Conservation (phyloP, 37 sponge, comb jelly and placozoan species). For the Eunapius fragilis region DNA sequence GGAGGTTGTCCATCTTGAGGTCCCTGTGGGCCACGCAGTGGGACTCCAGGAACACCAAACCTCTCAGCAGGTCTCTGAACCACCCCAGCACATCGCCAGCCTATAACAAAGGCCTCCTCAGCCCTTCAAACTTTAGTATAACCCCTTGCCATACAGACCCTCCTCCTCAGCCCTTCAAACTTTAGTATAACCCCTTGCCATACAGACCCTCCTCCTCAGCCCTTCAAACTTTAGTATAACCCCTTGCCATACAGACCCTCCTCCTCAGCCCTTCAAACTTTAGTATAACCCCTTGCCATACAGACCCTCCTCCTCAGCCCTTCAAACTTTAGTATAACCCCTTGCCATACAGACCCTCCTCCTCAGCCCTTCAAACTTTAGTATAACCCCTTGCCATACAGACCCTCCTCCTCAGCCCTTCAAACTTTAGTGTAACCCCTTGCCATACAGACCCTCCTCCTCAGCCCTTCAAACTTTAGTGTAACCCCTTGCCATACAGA, state of each 20-base stretch:
- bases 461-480: not conserved
- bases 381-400: not conserved
- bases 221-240: not conserved
- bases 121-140: not conserved
- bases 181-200: not conserved
- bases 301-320: too few relatives aligned
- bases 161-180: too few relatives aligned
- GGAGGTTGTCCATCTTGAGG: slow-evolving; percentile 83
- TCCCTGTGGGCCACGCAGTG: slow-evolving; percentile 75
- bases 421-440: not conserved
- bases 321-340: not conserved
- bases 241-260: too few relatives aligned
- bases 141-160: too few relatives aligned
- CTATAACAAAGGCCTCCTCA: slow-evolving; percentile 8
- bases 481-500: not conserved
- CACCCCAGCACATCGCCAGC: slow-evolving; percentile 49
- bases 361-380: not conserved
- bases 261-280: not conserved
- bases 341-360: too few relatives aligned
- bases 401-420: too few relatives aligned
- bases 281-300: not conserved
- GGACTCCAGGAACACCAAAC: slow-evolving; percentile 59
- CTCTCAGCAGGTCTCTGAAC: slow-evolving; percentile 63
- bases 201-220: too few relatives aligned
- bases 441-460: too few relatives aligned